Conservation (phyloP, 1,140 invertebrate genomes). For the Dreissena polymorpha region DNA sequence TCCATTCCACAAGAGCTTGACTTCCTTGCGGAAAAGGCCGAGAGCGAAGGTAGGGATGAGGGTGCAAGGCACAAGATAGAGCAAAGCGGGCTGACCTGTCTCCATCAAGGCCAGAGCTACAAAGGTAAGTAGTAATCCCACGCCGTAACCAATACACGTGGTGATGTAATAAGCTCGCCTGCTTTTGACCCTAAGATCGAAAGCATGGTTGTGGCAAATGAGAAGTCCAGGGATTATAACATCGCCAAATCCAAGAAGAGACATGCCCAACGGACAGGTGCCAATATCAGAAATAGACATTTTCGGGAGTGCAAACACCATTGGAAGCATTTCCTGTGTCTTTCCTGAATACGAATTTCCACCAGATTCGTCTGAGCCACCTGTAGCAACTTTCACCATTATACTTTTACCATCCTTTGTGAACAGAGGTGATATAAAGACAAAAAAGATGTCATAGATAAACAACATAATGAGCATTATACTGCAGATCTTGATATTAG, state of each 20-base stretch:
- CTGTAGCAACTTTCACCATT: slow-evolving; percentile 85
- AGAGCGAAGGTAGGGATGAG: slow-evolving; percentile 81
- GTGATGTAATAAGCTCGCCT: slow-evolving; percentile 80
- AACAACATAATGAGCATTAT: slow-evolving; percentile 82
- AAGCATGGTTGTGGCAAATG: slow-evolving; percentile 78
- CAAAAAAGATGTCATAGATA: slow-evolving; percentile 86
- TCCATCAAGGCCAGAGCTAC: slow-evolving; percentile 82
- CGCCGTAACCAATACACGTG: slow-evolving; percentile 80
- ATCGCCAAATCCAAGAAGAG: slow-evolving; percentile 85
- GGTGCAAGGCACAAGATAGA: slow-evolving; percentile 85
- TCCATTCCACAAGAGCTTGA: slow-evolving; percentile 81
- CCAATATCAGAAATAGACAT: slow-evolving; percentile 64
- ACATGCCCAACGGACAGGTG: slow-evolving; percentile 76
- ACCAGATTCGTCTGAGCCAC: slow-evolving; percentile 71
- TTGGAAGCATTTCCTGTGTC: slow-evolving; percentile 79
- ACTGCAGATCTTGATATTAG: slow-evolving; percentile 82
- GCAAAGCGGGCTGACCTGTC: slow-evolving; percentile 84
- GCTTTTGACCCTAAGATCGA: slow-evolving; percentile 79
- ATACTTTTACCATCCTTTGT: slow-evolving; percentile 83
- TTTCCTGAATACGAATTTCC: slow-evolving; percentile 68
- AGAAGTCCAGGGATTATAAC: slow-evolving; percentile 82
- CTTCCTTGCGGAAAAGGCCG: slow-evolving; percentile 79
- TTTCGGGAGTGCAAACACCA: slow-evolving; percentile 83
- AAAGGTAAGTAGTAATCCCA: slow-evolving; percentile 83
- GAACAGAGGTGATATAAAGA: slow-evolving; percentile 84